Conservation (phyloP, 2,113 vertebrate genomes). For the Corythaeola cristata region DNA sequence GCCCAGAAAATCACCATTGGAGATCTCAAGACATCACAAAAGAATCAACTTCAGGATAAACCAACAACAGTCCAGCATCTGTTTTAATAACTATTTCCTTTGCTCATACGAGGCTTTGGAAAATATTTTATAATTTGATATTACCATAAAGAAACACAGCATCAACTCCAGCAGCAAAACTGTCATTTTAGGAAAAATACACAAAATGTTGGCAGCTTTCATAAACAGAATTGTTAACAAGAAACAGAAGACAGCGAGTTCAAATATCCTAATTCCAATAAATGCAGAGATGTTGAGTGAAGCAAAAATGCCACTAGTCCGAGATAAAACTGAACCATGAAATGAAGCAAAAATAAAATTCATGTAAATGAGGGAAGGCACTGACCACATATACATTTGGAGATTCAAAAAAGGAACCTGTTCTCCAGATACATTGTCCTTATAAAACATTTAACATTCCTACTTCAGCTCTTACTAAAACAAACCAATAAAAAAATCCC, state of each 20-base stretch:
- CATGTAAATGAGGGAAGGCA: not conserved
- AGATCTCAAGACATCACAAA: not conserved
- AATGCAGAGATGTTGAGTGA: not conserved
- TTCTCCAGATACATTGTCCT: not conserved
- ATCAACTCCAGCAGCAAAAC: not conserved
- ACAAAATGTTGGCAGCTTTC: slow-evolving; percentile 24
- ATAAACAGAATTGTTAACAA: not conserved
- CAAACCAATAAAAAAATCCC: slow-evolving; percentile 11
- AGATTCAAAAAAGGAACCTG: not conserved
- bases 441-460: slow-evolving; percentile 17
- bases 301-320: not conserved
- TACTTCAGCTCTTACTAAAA: slow-evolving; percentile 22
- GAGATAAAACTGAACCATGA: slow-evolving; percentile 47
- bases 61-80: not conserved
- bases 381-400: slow-evolving; percentile 20
- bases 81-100: not conserved
- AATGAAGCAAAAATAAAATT: slow-evolving; percentile 27
- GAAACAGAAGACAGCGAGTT: not conserved
- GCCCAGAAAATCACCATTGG: not conserved
- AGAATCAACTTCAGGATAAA: not conserved
- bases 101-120: not conserved
- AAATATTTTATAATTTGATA: slow-evolving; percentile 12
- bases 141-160: not conserved
- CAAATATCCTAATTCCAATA: slow-evolving; percentile 14
- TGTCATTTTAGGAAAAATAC: slow-evolving; percentile 36